Evolutionary conservation across 2,113 vertebrate genomes (phyloP).

Genomic region (Anhinga anhinga): DNA sequence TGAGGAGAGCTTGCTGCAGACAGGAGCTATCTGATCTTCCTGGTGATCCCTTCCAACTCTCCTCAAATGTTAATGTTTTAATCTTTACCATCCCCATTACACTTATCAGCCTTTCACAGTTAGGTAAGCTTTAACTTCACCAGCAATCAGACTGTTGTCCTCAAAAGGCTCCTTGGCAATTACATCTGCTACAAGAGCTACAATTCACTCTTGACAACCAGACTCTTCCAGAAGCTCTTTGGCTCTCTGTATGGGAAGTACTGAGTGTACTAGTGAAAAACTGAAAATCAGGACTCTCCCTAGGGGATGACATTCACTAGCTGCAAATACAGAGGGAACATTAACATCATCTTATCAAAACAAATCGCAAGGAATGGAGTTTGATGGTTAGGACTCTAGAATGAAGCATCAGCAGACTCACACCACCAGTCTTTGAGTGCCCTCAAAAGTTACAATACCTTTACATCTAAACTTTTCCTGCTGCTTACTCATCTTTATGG

Average conservation of each 20-base stretch:
- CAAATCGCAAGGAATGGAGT: not conserved
- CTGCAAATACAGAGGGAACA: not conserved
- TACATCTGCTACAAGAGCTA: not conserved
- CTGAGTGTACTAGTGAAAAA: not conserved
- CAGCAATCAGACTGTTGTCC: not conserved
- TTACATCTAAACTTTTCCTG: not conserved
- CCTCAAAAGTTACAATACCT: not conserved
- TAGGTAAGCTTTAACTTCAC: slow-evolving; percentile 5
- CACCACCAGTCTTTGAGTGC: not conserved
- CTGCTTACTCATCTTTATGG: not conserved
- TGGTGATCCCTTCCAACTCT: not conserved
- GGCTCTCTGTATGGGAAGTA: not conserved
- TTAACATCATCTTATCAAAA: not conserved
- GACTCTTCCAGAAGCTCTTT: not conserved
- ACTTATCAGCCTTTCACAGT: not conserved
- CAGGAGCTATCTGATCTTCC: not conserved
- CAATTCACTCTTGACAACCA: not conserved
- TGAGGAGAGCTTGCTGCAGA: not conserved
- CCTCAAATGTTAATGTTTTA: not conserved
- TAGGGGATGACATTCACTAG: not conserved
- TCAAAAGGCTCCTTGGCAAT: not conserved
- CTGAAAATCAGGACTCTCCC: not conserved
- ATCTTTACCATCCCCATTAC: not conserved
- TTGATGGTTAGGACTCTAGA: not conserved
- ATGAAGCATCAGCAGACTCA: not conserved